Conservation (phyloP, 2,113 vertebrate genomes). For the Pluvialis apricaria region DNA sequence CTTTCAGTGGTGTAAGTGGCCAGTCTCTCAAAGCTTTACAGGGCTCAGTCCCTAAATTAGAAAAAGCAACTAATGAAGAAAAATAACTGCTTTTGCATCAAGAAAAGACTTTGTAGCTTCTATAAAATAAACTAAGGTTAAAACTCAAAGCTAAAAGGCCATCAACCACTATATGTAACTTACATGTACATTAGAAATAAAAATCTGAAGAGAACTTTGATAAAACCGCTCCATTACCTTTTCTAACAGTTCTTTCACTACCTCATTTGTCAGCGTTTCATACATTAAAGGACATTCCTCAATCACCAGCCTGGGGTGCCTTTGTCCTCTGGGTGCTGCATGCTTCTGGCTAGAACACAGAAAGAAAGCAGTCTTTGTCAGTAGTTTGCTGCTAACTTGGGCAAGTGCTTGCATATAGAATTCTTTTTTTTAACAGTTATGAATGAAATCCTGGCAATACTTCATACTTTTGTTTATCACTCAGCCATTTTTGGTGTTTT, state of each 20-base stretch:
- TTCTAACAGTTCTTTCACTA: constrained; percentile 85
- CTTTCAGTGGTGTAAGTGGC: neutral
- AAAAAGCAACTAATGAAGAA: neutral
- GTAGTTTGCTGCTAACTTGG: neutral
- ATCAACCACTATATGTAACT: neutral
- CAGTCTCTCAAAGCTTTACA: neutral
- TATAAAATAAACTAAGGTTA: neutral
- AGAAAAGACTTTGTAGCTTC: neutral
- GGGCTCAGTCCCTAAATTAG: neutral
- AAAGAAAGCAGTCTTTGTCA: constrained; percentile 57
- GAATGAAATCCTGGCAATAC: neutral
- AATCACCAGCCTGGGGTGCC: constrained; percentile 83
- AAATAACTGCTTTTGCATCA: neutral
- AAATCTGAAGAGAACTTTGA: neutral
- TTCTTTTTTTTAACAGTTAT: neutral
- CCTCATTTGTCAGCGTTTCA: constrained; percentile 84
- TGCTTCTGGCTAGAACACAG: constrained; percentile 75
- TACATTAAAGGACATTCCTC: constrained; percentile 89
- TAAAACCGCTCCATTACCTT: constrained; percentile 74
- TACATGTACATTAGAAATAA: neutral
- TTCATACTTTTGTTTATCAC: neutral
- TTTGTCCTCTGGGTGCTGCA: constrained; percentile 77
- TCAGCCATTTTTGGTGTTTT: neutral
- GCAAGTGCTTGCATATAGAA: neutral
- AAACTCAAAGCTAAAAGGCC: neutral